Conservation (phyloP, 2,113 vertebrate species). For the Larimichthys crocea region DNA sequence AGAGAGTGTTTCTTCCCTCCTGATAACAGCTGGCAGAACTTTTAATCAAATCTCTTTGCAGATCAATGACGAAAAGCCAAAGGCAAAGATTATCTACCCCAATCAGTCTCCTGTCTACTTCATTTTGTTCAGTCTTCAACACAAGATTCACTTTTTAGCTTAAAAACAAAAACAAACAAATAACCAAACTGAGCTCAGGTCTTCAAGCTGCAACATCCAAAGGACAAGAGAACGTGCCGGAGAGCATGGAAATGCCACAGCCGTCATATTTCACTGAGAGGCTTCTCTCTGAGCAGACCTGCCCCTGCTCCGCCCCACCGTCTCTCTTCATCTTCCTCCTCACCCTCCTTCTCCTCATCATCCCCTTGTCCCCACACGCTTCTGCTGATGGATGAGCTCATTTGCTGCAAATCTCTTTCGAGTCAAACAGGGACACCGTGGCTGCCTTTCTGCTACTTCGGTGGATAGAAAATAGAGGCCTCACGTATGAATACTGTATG, state of each 20-base stretch:
- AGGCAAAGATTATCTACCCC: background rate
- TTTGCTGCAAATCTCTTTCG: slow-evolving; percentile 70
- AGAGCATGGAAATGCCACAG: slow-evolving; percentile 41
- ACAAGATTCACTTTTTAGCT: background rate
- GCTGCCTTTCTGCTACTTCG: slow-evolving; percentile 52
- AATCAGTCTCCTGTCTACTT: background rate
- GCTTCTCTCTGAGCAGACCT: slow-evolving; percentile 3
- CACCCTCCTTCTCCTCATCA: slow-evolving; percentile 48
- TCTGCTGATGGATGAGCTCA: slow-evolving; percentile 82
- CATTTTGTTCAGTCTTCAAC: background rate
- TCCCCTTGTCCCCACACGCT: slow-evolving; percentile 48
- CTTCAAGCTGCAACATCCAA: slow-evolving; percentile 23
- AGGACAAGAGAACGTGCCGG: slow-evolving; percentile 29
- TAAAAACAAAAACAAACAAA: no score
- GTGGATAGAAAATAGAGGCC: slow-evolving; percentile 32
- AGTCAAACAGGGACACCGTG: slow-evolving; percentile 58
- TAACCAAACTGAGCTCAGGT: background rate
- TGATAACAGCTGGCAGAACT: background rate
- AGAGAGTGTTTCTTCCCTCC: background rate
- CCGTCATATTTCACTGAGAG: slow-evolving; percentile 52
- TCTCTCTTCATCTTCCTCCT: slow-evolving; percentile 54
- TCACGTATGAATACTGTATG: slow-evolving; percentile 17
- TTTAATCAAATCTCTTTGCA: no score
- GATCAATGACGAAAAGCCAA: slow-evolving; percentile 3
- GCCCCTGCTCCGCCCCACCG: slow-evolving; percentile 3